Evolutionary conservation across 2,888 invertebrate species (phyloP).

Genomic region (Strigamia transsilvanica): DNA sequence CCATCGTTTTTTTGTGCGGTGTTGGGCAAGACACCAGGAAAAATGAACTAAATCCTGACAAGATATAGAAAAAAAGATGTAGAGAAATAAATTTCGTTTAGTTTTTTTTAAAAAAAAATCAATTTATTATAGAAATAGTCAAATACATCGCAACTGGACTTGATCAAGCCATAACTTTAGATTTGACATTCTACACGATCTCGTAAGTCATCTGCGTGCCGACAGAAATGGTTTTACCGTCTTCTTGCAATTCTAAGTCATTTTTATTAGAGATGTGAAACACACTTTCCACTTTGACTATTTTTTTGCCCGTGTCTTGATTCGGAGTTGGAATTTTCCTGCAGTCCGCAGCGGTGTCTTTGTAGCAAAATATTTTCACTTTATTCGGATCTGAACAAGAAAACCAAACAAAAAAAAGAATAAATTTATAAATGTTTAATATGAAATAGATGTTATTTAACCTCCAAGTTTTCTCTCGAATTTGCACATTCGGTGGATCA

Average conservation of each 20-base stretch:
- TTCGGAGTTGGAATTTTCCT: not conserved
- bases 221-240: constrained; percentile 54
- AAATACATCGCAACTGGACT: too few species aligned
- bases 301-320: not conserved
- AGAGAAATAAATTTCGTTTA: not conserved
- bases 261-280: constrained; percentile 50
- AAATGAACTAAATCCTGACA: not conserved
- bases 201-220: constrained; percentile 56
- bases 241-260: constrained; percentile 53
- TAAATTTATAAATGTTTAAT: constrained; percentile 16
- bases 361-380: not conserved
- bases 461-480: not conserved
- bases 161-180: too few species aligned
- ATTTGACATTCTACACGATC: not conserved
- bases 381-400: not conserved
- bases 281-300: not conserved
- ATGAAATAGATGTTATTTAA: not conserved
- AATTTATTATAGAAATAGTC: too few species aligned
- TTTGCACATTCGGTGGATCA: not conserved
- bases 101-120: too few species aligned
- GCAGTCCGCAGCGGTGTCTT: not conserved
- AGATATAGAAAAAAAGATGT: not conserved
- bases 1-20: not conserved
- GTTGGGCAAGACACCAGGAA: not conserved
- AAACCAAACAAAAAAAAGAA: not conserved